Evolutionary conservation across 1,140 invertebrate species (phyloP), one percentile per base, ranked within the genome.

Genomic region (Zaprionus lachaisei): DNA sequence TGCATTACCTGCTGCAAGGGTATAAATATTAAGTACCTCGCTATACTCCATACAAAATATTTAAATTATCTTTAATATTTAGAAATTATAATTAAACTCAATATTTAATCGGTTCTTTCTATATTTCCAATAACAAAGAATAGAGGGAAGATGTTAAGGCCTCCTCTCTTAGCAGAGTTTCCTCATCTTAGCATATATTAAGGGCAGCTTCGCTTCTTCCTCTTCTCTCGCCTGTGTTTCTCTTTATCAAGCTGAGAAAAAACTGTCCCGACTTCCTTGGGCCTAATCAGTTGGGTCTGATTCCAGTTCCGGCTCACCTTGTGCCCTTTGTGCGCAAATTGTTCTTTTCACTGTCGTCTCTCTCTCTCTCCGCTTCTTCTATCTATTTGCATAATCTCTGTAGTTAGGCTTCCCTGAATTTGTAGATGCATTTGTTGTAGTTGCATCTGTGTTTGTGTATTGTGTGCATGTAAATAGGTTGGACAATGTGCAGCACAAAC

Each of bases 341-440:
- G 74, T 37, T 65, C 74, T 55, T 72, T 77, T 72, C 38, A 15
- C 38, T 17, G 57, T 20, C 38, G 37, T 61, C 63, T 7, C 28
- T 24, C 38, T 37, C 54, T 51, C 14, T 38, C 5, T 6, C 26
- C 4, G 0, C 4, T 6, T 6, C 2, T 9, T 3, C 31, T 34
- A 56, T 62, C 38, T 62, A 77, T 77, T 73, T 77, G 57, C 74
- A 77, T 72, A 77, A 72, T 72, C 63, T 41, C 34, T 57, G 28
- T 62, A 66, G 62, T 56, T 41, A 37, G 37, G 57, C 37, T 28
- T 47, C 1, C 0, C n/a, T 3, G 41, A n/a, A 47, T 47, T 47
- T 47, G n/a, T 44, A n/a, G n/a, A 2, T 44, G 41, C 41, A 44
- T 44, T 44, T 17, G 41, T 44, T 44, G 41, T 56, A n/a, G 24